Conservation (phyloP, 2,888 invertebrate genomes). For the Cheilosia vulpina region DNA sequence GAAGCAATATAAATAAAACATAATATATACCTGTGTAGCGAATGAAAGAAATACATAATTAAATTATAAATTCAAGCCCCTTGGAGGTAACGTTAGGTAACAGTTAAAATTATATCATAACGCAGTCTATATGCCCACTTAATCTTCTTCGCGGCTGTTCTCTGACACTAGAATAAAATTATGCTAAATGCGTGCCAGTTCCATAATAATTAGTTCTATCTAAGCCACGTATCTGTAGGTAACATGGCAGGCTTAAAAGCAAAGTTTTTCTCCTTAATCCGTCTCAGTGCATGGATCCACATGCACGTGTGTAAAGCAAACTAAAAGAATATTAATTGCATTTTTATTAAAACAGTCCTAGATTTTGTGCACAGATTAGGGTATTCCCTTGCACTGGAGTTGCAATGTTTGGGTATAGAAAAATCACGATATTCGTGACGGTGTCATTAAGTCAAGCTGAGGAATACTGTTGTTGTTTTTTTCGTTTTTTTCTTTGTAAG, state of each 20-base stretch:
- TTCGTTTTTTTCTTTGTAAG: not conserved
- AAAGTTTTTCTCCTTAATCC: not conserved
- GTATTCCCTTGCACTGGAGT: conserved; percentile 47
- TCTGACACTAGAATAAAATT: conserved; percentile 38
- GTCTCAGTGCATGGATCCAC: not conserved
- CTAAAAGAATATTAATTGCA: conserved; percentile 70
- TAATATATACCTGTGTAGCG: conserved; percentile 1
- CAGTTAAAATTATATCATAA: conserved; percentile 68
- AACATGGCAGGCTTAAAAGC: conserved; percentile 17
- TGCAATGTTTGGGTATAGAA: conserved; percentile 8
- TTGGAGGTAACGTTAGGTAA: conserved; percentile 66
- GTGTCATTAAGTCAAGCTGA: conserved; percentile 56
- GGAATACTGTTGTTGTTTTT: not conserved
- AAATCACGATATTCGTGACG: conserved; percentile 72
- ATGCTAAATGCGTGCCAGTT: conserved; percentile 73
- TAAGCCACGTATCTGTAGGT: conserved; percentile 50
- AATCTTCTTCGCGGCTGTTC: not conserved
- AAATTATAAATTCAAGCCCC: conserved; percentile 58
- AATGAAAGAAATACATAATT: conserved; percentile 56
- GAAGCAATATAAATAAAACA: conserved; percentile 10
- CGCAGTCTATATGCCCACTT: conserved; percentile 16
- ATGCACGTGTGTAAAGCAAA: conserved; percentile 38
- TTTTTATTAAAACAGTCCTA: conserved; percentile 72
- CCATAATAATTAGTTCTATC: conserved; percentile 74
- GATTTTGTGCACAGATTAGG: conserved; percentile 68